Conservation (phyloP, 2,797 vertebrate species). For the Anguilla pacifica region DNA sequence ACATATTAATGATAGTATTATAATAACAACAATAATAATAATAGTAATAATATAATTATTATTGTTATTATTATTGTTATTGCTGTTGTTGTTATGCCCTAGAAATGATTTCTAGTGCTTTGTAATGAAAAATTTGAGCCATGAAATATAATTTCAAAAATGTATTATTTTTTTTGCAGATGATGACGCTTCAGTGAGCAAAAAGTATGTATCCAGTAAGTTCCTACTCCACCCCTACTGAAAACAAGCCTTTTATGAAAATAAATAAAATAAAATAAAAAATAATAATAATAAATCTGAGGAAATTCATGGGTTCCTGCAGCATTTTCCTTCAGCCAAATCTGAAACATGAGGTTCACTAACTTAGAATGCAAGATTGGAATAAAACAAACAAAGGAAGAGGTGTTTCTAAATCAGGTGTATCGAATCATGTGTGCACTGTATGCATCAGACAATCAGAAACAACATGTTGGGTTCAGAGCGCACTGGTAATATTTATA, state of each 20-base stretch:
- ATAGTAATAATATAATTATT: no score
- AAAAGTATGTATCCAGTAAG: background rate
- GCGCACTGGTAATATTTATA: background rate
- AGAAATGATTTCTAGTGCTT: no score
- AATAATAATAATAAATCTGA: constrained; percentile 24
- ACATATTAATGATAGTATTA: no score
- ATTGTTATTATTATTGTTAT: no score
- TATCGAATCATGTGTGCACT: constrained; percentile 3
- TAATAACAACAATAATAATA: no score
- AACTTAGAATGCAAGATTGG: background rate
- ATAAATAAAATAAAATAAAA: constrained; percentile 16
- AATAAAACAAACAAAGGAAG: constrained; percentile 21
- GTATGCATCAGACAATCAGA: constrained; percentile 20
- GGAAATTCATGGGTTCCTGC: background rate
- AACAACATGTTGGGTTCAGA: constrained; percentile 37
- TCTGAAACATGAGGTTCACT: constrained; percentile 1
- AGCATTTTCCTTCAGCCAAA: constrained; percentile 7
- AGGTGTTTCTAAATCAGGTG: constrained; percentile 15
- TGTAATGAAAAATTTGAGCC: background rate
- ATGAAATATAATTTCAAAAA: background rate
- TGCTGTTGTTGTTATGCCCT: no score
- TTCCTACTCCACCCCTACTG: constrained; percentile 7
- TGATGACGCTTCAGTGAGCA: background rate
- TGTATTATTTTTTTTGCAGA: background rate
- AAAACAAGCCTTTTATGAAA: background rate